Conservation (phyloP, 2,888 invertebrate species). For the Drosophila suboccidentalis region DNA sequence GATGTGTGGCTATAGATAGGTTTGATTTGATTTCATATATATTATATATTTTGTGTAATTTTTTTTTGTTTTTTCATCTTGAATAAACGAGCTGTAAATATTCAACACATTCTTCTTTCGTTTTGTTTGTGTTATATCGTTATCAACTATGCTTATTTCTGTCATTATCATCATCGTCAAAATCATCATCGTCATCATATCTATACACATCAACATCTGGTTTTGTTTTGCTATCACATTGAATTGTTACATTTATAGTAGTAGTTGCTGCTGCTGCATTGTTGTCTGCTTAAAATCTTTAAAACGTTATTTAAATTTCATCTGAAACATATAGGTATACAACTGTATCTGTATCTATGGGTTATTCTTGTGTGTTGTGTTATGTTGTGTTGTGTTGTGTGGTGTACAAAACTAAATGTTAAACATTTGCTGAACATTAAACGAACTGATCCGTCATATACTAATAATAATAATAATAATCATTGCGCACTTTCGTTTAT, state of each 20-base stretch:
- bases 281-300: conserved; percentile 76
- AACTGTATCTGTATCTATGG: conserved; percentile 35
- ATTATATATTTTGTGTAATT: conserved; percentile 49
- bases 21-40: conserved; percentile 60
- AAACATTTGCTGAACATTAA: conserved; percentile 63
- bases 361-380: conserved; percentile 32
- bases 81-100: conserved; percentile 83
- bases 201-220: conserved; percentile 80
- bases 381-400: conserved; percentile 7
- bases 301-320: conserved; percentile 77
- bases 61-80: conserved; percentile 30
- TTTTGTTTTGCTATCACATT: conserved; percentile 84
- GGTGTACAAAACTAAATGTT: conserved; percentile 47
- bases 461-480: conserved; percentile 37
- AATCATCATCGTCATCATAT: conserved; percentile 38
- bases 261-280: conserved; percentile 76
- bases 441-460: conserved; percentile 34
- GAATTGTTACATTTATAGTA: conserved; percentile 85
- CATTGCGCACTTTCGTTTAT: conserved; percentile 41
- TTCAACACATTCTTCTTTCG: conserved; percentile 72
- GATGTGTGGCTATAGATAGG: conserved; percentile 71
- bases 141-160: conserved; percentile 72
- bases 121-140: conserved; percentile 50
- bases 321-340: conserved; percentile 76
- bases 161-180: conserved; percentile 46